Conservation (phyloP, 2,797 vertebrate species). For the Darevskia nairensis region DNA sequence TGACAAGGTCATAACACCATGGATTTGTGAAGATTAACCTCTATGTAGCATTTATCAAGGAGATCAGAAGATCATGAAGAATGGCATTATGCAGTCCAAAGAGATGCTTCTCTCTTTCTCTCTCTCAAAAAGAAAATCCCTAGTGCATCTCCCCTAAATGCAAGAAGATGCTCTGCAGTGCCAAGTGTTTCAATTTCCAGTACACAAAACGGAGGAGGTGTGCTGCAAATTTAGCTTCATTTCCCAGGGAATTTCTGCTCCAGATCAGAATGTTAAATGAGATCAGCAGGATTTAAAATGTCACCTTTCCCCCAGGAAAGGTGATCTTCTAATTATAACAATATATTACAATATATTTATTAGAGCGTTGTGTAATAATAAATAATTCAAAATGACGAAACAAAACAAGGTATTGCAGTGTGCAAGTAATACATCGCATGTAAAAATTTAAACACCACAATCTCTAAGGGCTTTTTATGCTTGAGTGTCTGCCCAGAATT, state of each 20-base stretch:
- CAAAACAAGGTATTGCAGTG: not conserved
- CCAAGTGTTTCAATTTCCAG: too few species aligned
- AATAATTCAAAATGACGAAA: not conserved
- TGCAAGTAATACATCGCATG: not conserved
- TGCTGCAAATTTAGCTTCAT: not conserved
- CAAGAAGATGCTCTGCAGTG: constrained; percentile 54
- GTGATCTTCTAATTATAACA: not conserved
- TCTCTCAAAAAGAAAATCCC: constrained; percentile 73
- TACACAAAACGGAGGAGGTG: not conserved
- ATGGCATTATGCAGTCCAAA: constrained; percentile 82
- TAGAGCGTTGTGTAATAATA: not conserved
- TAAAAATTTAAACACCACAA: not conserved
- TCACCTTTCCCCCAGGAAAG: not conserved
- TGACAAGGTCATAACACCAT: constrained; percentile 69
- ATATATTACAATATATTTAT: not conserved
- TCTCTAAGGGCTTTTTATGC: not conserved
- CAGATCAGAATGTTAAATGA: not conserved
- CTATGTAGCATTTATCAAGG: constrained; percentile 72
- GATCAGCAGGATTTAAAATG: not conserved
- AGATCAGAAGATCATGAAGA: constrained; percentile 80
- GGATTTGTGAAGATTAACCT: constrained; percentile 88
- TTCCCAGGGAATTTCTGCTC: not conserved
- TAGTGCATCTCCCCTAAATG: constrained; percentile 83
- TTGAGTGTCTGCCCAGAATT: not conserved
- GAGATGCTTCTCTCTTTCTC: constrained; percentile 73